These are phyloP conservation scores for Pachypanchax playfairii DNA, from an alignment of 2,113 vertebrate genomes.

Conservation along the genomic window DNA sequence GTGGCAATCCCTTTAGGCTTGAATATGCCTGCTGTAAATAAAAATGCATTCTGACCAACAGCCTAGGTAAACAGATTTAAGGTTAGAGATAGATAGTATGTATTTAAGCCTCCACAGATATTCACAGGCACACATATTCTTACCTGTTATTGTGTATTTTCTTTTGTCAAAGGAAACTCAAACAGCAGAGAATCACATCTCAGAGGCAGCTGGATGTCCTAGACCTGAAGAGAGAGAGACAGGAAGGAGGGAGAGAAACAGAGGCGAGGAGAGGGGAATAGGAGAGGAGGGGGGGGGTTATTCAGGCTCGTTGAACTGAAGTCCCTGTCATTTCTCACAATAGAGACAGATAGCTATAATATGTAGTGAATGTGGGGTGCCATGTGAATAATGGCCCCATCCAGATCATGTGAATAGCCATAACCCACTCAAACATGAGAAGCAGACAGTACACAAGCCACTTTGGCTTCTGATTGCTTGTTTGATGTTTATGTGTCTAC, in stretches of 20 bases:
- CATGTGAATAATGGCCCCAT: constrained; percentile 62
- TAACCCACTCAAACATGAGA: constrained; percentile 62
- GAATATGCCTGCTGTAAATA: constrained; percentile 74
- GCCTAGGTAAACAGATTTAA: constrained; percentile 32
- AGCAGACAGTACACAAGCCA: constrained; percentile 49
- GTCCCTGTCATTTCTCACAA: constrained; percentile 65
- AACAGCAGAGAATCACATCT: constrained; percentile 75
- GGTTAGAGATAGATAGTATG: constrained; percentile 8
- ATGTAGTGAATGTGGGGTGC: constrained; percentile 60
- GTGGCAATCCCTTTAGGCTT: constrained; percentile 37
- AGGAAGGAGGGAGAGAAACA: constrained; percentile 2
- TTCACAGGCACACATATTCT: constrained; percentile 15
- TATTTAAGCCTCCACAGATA: background rate
- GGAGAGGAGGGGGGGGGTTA: constrained; percentile 33
- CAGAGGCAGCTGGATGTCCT: constrained; percentile 59
- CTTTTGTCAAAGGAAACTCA: constrained; percentile 57
- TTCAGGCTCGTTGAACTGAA: constrained; percentile 57
- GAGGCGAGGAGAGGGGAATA: constrained; percentile 5
- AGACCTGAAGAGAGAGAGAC: constrained; percentile 59
- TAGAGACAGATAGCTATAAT: constrained; percentile 66
- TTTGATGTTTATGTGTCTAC: constrained; percentile 46
- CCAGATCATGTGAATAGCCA: constrained; percentile 60
- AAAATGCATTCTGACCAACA: constrained; percentile 53
- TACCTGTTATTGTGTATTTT: constrained; percentile 66
- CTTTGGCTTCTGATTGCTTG: constrained; percentile 56